Percentiles rank a stretch among this genome's conserved stretches.
Evolutionary conservation across 2,797 vertebrate genomes (phyloP).

Genomic region (Fundulus diaphanus): DNA sequence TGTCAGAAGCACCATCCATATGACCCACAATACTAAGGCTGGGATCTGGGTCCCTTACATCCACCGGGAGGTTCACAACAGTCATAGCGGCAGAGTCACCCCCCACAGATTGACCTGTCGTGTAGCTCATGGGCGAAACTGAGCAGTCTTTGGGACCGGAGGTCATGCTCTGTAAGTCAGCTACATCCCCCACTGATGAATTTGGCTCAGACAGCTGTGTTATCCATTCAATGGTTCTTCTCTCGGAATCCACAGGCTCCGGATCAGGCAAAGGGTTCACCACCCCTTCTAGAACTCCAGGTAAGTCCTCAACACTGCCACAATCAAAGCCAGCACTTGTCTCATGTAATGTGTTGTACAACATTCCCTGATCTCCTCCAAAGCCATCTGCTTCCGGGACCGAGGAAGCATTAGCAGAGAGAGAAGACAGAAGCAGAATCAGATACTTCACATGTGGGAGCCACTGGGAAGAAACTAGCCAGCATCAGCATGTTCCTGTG

Average conservation of each 20-base stretch:
- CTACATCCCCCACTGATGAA: neutral
- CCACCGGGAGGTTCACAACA: too few relatives aligned
- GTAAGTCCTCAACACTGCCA: neutral
- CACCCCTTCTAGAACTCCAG: neutral
- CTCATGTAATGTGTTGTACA: neutral
- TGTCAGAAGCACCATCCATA: neutral
- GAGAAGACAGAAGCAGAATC: neutral
- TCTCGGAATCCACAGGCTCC: neutral
- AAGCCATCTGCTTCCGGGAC: neutral
- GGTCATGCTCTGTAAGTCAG: neutral
- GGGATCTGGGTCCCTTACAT: neutral
- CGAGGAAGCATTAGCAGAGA: neutral
- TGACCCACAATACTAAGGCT: neutral
- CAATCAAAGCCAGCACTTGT: neutral
- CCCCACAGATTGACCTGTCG: too few relatives aligned
- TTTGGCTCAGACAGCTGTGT: neutral
- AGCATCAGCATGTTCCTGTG: constrained; percentile 4
- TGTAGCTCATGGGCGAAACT: neutral
- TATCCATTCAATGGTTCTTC: constrained; percentile 3
- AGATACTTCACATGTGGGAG: neutral
- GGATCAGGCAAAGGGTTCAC: neutral
- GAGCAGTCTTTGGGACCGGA: neutral
- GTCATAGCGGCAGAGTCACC: neutral
- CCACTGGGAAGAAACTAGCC: constrained; percentile 8
- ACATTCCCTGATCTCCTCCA: neutral